Evolutionary conservation across 2,797 vertebrate genomes (phyloP).

Genomic region (Champsocephalus esox): DNA sequence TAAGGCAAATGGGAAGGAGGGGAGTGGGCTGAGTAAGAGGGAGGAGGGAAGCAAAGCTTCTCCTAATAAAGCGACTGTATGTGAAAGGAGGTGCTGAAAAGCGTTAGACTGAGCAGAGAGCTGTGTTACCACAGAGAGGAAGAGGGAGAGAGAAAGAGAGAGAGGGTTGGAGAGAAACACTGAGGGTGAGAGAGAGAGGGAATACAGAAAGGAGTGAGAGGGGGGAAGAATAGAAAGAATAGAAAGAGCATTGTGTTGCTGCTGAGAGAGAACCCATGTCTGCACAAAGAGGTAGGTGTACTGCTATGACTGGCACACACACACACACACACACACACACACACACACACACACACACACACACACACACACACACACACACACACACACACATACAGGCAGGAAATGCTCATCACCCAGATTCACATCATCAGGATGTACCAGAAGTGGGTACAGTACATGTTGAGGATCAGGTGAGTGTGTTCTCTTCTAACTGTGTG

Average conservation of each 20-base stretch:
- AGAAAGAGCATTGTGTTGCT: conserved; percentile 79
- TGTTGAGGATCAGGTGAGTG: conserved; percentile 56
- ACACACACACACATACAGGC: conserved; percentile 24
- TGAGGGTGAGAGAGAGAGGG: conserved; percentile 21
- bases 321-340: conserved; percentile 35
- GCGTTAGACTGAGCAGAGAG: conserved; percentile 60
- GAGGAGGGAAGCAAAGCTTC: conserved; percentile 70
- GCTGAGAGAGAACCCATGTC: conserved; percentile 83
- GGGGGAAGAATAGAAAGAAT: conserved; percentile 78
- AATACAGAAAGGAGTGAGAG: conserved; percentile 27
- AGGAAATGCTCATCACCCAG: conserved; percentile 45
- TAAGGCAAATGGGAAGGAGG: conserved; percentile 48
- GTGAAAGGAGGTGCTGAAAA: conserved; percentile 75
- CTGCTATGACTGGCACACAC: conserved; percentile 62
- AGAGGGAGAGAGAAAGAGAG: conserved; percentile 35
- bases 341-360: conserved; percentile 35
- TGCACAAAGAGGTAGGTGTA: conserved; percentile 86
- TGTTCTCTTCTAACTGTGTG: conserved; percentile 51
- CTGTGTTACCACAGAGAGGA: conserved; percentile 61
- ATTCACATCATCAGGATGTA: conserved; percentile 37
- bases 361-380: conserved; percentile 43
- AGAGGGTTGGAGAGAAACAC: conserved; percentile 23
- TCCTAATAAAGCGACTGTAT: conserved; percentile 78
- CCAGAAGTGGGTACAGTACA: conserved; percentile 7
- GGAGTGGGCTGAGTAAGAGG: conserved; percentile 68